Base-by-base conservation (phyloP, 2,113 vertebrate species). In the Percopsis transmontana region DNA sequence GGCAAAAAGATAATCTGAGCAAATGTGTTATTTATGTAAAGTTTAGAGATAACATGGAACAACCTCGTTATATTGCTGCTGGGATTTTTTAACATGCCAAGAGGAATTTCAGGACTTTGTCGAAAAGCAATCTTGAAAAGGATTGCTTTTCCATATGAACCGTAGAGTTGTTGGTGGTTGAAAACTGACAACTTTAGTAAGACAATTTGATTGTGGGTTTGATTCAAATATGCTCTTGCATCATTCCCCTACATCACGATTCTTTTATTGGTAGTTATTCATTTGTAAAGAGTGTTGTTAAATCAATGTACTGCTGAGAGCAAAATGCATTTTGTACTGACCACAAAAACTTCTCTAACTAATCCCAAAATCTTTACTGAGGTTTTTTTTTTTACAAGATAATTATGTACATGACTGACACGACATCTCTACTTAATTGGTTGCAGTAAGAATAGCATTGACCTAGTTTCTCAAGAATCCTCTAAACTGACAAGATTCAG, bases 151-250 rank as follows among this genome's bases (percentile, higher is more conserved):
- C n/a, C 11, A 21, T 61, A 33, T n/a, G n/a, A 33, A 71, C 40
- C 66, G 55, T 75, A 74, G 66, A 72, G 52, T 72, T 72, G 64
- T 68, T 78, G 52, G 66, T 84, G 57, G 33, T 74, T 81, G 56
- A 80, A 77, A 76, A 72, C 73, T 58, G 52, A 59, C 62, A 70
- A 62, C 60, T 79, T 77, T 51, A 55, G 70, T 39, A 72, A 76
- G 77, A 57, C 80, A 66, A 68, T 68, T 24, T 24, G 20, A 70
- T 45, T 80, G 67, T 80, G 69, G 66, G 70, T 70, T 72, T 63
- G 65, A 74, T 74, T 77, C 70, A 78, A 66, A 66, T 44, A 42
- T 59, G 41, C 50, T 61, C 55, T 68, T 76, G 62, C 72, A 83
- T 82, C 72, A 56, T 33, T 80, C 57, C 62, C 68, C 51, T 47